These are phyloP conservation scores for Scolopax mira DNA, from an alignment of 2,113 vertebrate genomes.

Conservation along the genomic window DNA sequence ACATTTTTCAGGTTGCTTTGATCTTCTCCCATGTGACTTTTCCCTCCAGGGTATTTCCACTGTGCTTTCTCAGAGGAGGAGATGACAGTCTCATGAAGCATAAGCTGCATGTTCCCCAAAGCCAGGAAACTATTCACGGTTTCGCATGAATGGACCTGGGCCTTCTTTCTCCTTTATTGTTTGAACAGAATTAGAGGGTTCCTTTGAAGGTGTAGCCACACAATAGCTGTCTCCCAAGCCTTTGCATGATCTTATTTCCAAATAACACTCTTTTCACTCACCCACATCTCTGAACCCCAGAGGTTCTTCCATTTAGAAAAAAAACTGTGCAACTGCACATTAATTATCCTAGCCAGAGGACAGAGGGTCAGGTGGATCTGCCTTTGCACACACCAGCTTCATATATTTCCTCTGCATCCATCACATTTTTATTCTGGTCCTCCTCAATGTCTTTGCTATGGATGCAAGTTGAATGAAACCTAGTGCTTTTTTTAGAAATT, in stretches of 20 bases:
- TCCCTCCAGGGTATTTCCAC: conserved; percentile 35
- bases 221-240: not conserved
- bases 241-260: not conserved
- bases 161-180: not conserved
- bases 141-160: not conserved
- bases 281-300: not conserved
- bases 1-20: conserved; percentile 27
- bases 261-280: not conserved
- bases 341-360: not conserved
- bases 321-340: not conserved
- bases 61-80: not conserved
- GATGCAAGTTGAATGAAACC: not conserved
- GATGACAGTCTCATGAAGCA: conserved; percentile 19
- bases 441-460: not conserved
- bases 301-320: not conserved
- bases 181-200: not conserved
- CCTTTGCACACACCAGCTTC: not conserved
- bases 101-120: conserved; percentile 1
- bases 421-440: not conserved
- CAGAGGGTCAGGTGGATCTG: not conserved
- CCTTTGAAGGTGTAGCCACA: not conserved
- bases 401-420: not conserved
- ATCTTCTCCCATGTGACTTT: conserved; percentile 31
- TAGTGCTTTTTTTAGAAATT: not conserved
- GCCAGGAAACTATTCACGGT: not conserved